Evolutionary conservation across 2,113 vertebrate genomes (phyloP).

Genomic region (Mirza zaza): DNA sequence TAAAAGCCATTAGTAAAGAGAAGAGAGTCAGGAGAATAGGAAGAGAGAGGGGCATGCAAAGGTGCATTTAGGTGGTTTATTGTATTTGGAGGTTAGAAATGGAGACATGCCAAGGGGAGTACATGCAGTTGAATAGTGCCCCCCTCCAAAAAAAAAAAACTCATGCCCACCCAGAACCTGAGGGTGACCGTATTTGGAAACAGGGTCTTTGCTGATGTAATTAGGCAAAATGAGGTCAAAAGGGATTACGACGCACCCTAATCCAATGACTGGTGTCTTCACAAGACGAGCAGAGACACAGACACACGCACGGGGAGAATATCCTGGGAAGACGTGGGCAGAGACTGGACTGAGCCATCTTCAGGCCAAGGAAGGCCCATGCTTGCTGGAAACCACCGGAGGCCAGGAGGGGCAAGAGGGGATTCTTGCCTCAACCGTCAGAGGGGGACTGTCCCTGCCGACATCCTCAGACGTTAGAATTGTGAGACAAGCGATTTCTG

Average conservation of each 20-base stretch:
- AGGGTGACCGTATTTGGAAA: background rate
- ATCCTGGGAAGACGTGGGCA: background rate
- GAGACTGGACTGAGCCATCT: background rate
- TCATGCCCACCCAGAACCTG: background rate
- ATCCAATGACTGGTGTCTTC: background rate
- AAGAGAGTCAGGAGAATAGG: background rate
- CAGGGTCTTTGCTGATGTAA: background rate
- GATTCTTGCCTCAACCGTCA: background rate
- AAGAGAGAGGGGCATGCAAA: background rate
- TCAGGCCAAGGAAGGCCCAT: background rate
- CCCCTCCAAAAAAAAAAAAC: background rate
- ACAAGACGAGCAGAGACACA: background rate
- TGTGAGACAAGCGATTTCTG: background rate
- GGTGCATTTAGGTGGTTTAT: background rate
- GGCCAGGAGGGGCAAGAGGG: background rate
- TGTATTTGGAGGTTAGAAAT: background rate
- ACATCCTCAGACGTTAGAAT: background rate
- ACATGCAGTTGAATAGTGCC: background rate
- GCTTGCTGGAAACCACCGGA: background rate
- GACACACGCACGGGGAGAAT: background rate
- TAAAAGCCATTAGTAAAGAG: background rate
- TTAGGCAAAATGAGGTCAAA: background rate
- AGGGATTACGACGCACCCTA: background rate
- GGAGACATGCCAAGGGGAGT: background rate
- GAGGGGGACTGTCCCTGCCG: background rate